Percentiles rank a stretch among this genome's conserved stretches.
phyloP scores from a whole-genome alignment of 2,113 vertebrate genomes.

The Ageneiosus marmoratus region DNA sequence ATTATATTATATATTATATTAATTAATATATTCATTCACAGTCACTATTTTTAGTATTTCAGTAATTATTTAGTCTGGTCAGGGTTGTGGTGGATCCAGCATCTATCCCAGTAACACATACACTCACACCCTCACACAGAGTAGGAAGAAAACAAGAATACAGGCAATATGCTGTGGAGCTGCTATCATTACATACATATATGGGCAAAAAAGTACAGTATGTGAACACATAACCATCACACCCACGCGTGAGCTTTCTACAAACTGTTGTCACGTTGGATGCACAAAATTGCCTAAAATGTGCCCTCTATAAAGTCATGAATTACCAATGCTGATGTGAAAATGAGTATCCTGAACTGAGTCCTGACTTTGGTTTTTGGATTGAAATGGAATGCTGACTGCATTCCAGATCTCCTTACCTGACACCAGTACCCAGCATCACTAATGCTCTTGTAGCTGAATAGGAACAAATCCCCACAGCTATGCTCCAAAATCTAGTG shows the following conservation, averaged over 20 bases:
- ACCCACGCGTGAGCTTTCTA: background rate
- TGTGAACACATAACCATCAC: background rate
- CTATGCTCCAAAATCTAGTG: background rate
- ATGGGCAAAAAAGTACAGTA: background rate
- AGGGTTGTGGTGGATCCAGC: background rate
- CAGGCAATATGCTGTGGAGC: background rate
- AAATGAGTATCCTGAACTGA: background rate
- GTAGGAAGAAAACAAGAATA: background rate
- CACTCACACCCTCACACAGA: background rate
- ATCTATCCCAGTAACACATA: background rate
- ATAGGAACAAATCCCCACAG: too few species aligned
- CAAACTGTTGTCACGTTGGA: background rate
- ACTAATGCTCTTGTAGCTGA: background rate
- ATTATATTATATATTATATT: too few species aligned
- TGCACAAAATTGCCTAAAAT: background rate
- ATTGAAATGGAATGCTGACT: background rate
- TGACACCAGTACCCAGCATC: background rate
- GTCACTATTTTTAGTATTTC: too few species aligned
- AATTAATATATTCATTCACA: background rate
- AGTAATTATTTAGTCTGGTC: slow-evolving; percentile 15
- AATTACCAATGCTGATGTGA: background rate
- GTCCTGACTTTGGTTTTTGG: background rate
- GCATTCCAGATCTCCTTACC: background rate
- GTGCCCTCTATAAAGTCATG: background rate
- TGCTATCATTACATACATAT: background rate